Conservation (phyloP, 1,140 invertebrate species). For the Bombus balteatus region DNA sequence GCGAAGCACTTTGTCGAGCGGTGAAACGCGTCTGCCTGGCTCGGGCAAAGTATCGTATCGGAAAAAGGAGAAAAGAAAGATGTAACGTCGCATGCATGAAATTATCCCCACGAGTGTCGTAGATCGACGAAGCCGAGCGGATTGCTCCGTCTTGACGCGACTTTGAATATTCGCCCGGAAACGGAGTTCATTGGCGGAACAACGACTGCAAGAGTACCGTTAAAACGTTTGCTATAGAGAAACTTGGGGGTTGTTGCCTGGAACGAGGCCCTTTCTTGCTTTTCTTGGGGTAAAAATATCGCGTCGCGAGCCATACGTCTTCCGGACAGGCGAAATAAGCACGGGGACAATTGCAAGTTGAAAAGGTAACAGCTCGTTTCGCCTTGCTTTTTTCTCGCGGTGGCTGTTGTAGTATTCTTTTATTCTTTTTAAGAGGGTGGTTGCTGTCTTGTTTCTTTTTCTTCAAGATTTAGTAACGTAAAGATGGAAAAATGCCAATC, state of each 20-base stretch:
- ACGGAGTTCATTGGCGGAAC: slow-evolving; percentile 40
- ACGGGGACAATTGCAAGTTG: slow-evolving; percentile 72
- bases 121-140: slow-evolving; percentile 66
- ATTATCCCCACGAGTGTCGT: slow-evolving; percentile 70
- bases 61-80: neutral
- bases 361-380: slow-evolving; percentile 20
- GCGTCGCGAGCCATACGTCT: slow-evolving; percentile 71
- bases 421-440: neutral
- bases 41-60: slow-evolving; percentile 33
- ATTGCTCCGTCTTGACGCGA: slow-evolving; percentile 64
- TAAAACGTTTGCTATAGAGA: neutral
- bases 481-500: neutral
- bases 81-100: slow-evolving; percentile 67
- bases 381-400: neutral
- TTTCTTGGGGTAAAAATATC: slow-evolving; percentile 66
- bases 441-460: no score
- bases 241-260: slow-evolving; percentile 29
- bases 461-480: neutral
- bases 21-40: neutral
- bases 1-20: slow-evolving; percentile 56
- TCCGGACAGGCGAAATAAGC: slow-evolving; percentile 77
- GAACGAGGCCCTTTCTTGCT: neutral
- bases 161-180: slow-evolving; percentile 61
- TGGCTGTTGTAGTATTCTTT: neutral
- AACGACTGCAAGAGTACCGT: slow-evolving; percentile 12